phyloP scores from a whole-genome alignment of 53 echinoderm and acorn worm species.

The Mesocentrotus franciscanus region DNA sequence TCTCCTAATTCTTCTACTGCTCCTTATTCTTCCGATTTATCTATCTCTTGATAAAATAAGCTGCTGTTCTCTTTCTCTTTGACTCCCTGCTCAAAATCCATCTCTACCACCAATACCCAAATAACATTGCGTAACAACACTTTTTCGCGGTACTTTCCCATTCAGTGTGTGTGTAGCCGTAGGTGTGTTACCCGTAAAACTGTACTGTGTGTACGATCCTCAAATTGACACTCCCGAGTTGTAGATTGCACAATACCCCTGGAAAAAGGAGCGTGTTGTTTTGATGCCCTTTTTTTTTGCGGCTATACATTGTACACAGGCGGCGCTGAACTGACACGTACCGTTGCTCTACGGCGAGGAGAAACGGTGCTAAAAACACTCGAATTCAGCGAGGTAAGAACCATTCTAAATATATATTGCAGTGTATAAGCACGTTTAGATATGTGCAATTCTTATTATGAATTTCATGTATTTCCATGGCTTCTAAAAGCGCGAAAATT shows the following conservation, averaged over 20 bases:
- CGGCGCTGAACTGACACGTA: background rate
- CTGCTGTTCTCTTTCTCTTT: too few species aligned
- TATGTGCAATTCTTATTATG: background rate
- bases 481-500: background rate
- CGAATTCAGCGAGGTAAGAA: conserved; percentile 23
- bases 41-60: background rate
- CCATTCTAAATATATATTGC: background rate
- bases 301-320: background rate
- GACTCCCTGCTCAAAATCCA: too few species aligned
- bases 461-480: background rate
- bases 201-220: background rate
- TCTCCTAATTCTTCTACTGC: background rate
- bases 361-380: conserved; percentile 20
- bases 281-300: background rate
- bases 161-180: background rate
- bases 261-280: conserved; percentile 62
- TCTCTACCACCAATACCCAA: too few species aligned
- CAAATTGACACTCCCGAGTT: background rate
- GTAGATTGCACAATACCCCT: conserved; percentile 62
- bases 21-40: background rate
- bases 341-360: background rate
- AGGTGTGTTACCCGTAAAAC: too few species aligned
- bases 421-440: background rate
- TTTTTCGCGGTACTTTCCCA: background rate
- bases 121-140: background rate